These are phyloP conservation scores for Cebus imitator DNA, from an alignment of 2,113 vertebrate genomes.

Conservation along the genomic window DNA sequence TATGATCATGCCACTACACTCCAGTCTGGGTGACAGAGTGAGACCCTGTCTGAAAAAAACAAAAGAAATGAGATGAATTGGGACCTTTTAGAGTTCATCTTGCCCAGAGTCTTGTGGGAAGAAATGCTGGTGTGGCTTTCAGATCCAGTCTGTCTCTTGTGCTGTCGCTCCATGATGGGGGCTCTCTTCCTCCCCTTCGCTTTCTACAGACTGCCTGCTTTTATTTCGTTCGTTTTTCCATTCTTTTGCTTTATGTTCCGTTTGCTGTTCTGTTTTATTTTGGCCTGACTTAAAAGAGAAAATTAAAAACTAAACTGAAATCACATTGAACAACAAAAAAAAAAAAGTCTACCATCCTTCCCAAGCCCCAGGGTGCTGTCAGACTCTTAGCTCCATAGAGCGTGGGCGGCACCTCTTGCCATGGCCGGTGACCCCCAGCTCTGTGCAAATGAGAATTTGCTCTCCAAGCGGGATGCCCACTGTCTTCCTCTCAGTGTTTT, in stretches of 20 bases:
- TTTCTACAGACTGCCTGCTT: neutral
- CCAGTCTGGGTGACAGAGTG: too few species aligned
- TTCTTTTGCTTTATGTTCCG: constrained; percentile 55
- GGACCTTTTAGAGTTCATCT: neutral
- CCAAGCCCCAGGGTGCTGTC: neutral
- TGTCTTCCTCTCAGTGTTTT: neutral
- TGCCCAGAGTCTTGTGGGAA: constrained; percentile 34
- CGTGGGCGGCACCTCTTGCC: constrained; percentile 37
- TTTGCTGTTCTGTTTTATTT: constrained; percentile 75
- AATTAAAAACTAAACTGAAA: constrained; percentile 32
- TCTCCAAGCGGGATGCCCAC: constrained; percentile 51
- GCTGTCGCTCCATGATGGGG: neutral
- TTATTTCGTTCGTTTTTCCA: constrained; percentile 32
- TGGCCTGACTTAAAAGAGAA: constrained; percentile 30
- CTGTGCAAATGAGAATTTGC: neutral
- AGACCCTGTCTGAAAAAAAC: too few species aligned
- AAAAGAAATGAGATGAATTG: too few species aligned
- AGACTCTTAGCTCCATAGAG: neutral
- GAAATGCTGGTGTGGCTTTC: neutral
- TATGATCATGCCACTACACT: too few species aligned
- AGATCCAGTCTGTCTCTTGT: too few species aligned
- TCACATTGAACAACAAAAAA: neutral
- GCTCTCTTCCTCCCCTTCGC: neutral
- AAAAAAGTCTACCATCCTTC: constrained; percentile 9
- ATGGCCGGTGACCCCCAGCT: constrained; percentile 16